phyloP scores from a whole-genome alignment of 1,140 invertebrate genomes.

The Augochlora pura region DNA sequence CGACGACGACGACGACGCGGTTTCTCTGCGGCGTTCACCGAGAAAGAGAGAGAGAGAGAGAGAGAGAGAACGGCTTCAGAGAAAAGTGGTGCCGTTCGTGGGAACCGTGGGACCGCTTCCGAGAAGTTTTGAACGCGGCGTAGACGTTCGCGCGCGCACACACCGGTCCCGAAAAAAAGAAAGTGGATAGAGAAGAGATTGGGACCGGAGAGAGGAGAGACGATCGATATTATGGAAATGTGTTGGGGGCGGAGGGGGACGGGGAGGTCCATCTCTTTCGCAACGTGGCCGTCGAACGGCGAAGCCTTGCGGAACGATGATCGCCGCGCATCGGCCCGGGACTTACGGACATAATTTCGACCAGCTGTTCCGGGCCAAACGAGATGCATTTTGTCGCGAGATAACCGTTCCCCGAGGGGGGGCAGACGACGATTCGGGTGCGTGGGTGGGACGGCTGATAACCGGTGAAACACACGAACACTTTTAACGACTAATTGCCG shows the following conservation, averaged over 20 bases:
- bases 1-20: too few species aligned
- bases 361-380: slow-evolving; percentile 64
- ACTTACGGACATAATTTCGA: slow-evolving; percentile 51
- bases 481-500: slow-evolving; percentile 77
- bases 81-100: slow-evolving; percentile 73
- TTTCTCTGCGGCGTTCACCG: slow-evolving; percentile 55
- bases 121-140: slow-evolving; percentile 62
- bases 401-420: slow-evolving; percentile 64
- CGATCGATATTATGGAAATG: slow-evolving; percentile 66
- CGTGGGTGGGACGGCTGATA: slow-evolving; percentile 69
- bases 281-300: slow-evolving; percentile 52
- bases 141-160: too few species aligned
- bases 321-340: slow-evolving; percentile 43
- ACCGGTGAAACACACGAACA: slow-evolving; percentile 72
- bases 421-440: slow-evolving; percentile 52
- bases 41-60: too few species aligned
- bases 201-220: slow-evolving; percentile 21
- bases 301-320: slow-evolving; percentile 12
- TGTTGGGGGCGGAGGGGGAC: slow-evolving; percentile 19
- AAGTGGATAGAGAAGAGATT: slow-evolving; percentile 15
- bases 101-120: slow-evolving; percentile 71
- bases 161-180: slow-evolving; percentile 41
- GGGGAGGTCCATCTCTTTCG: slow-evolving; percentile 53
- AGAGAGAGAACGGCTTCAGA: slow-evolving; percentile 68
- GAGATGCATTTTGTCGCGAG: slow-evolving; percentile 74